Percentiles rank a stretch among this genome's conserved stretches.
These are phyloP conservation scores for Drosophila tsacasi DNA, from an alignment of 1,140 invertebrate species.

Conservation along the genomic window DNA sequence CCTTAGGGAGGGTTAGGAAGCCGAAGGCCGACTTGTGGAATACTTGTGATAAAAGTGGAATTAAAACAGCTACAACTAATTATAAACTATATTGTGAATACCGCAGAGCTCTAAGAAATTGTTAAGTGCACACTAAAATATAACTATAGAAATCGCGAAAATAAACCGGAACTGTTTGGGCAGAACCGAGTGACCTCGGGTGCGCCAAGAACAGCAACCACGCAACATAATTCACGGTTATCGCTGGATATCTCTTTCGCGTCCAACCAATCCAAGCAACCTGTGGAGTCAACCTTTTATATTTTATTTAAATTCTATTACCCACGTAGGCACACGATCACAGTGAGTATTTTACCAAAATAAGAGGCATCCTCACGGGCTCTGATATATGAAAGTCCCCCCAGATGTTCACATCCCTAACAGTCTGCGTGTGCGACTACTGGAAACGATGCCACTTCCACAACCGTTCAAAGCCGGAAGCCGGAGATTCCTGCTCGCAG, in stretches of 20 bases:
- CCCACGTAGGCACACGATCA: neutral
- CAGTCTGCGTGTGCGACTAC: slow-evolving; percentile 65
- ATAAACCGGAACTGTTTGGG: neutral
- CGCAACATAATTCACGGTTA: neutral
- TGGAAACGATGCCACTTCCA: slow-evolving; percentile 59
- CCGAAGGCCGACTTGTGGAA: neutral
- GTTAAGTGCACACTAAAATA: neutral
- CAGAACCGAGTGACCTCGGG: neutral
- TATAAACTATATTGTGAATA: neutral
- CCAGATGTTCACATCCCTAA: slow-evolving; percentile 30
- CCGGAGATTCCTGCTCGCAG: slow-evolving; percentile 5
- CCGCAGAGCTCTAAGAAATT: neutral
- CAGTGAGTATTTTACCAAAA: neutral
- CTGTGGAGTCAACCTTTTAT: slow-evolving; percentile 9
- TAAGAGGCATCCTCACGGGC: neutral
- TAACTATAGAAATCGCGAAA: neutral
- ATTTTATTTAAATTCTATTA: neutral
- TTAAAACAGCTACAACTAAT: neutral
- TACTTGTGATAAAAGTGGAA: neutral
- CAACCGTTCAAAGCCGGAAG: slow-evolving; percentile 20
- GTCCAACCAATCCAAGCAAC: slow-evolving; percentile 6
- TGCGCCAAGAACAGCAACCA: neutral
- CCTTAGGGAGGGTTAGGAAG: neutral
- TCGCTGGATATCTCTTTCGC: neutral
- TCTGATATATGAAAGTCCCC: too few relatives aligned